Conservation (phyloP, 1,140 invertebrate genomes). For the Drosophila ironensis region DNA sequence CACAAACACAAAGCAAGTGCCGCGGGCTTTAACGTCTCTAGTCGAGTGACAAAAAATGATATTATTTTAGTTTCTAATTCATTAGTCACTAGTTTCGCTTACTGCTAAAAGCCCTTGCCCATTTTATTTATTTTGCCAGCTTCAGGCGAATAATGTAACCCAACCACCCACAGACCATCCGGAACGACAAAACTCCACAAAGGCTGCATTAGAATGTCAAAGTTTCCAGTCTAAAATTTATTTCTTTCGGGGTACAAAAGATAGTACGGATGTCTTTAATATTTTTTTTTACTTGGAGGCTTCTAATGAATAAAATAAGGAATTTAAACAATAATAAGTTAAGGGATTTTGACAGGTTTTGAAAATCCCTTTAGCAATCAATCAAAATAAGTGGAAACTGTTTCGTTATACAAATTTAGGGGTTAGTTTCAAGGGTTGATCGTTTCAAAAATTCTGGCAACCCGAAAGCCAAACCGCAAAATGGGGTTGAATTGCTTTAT, state of each 20-base stretch:
- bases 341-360: too few relatives aligned
- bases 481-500: too few relatives aligned
- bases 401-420: background rate
- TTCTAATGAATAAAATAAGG: too few relatives aligned
- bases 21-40: conserved; percentile 38
- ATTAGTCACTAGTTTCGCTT: conserved; percentile 28
- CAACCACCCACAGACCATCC: background rate
- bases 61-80: conserved; percentile 59
- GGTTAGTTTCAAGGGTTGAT: background rate
- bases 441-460: background rate
- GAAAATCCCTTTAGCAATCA: too few relatives aligned
- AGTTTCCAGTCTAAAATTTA: conserved; percentile 1
- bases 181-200: conserved; percentile 18
- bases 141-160: conserved; percentile 23
- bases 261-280: too few relatives aligned
- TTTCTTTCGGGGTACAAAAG: too few relatives aligned
- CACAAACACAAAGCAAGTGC: conserved; percentile 16
- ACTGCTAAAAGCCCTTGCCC: conserved; percentile 6
- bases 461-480: background rate
- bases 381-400: background rate
- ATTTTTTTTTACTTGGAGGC: too few relatives aligned
- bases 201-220: conserved; percentile 46
- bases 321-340: too few relatives aligned
- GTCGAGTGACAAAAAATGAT: conserved; percentile 36
- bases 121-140: conserved; percentile 37